These are phyloP conservation scores for Salvelinus sp. DNA, from an alignment of 2,113 vertebrate species.

Conservation along the genomic window DNA sequence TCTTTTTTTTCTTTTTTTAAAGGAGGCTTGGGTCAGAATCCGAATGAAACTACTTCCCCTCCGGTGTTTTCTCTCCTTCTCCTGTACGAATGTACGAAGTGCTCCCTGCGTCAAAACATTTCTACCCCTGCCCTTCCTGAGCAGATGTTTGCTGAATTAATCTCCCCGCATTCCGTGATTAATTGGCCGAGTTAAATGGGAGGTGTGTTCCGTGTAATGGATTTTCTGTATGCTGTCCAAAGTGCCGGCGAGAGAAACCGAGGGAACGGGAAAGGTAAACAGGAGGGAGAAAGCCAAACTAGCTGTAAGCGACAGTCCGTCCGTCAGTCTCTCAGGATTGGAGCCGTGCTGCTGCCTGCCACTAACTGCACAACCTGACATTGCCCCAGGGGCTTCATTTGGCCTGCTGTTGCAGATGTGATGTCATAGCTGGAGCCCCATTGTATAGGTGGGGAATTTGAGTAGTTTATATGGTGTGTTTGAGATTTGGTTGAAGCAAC, in stretches of 20 bases:
- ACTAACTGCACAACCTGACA: not conserved
- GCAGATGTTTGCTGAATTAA: slow-evolving; percentile 7
- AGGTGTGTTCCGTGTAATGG: slow-evolving; percentile 34
- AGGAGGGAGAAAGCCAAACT: not conserved
- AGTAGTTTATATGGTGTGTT: not conserved
- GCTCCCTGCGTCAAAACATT: not conserved
- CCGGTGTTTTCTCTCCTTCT: not conserved
- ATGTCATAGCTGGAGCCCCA: not conserved
- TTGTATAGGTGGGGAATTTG: not conserved
- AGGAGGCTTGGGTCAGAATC: slow-evolving; percentile 25
- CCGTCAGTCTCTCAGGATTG: not conserved
- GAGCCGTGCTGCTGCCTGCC: not conserved
- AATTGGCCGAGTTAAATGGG: slow-evolving; percentile 40
- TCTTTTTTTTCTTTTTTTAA: not conserved
- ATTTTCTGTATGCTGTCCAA: slow-evolving; percentile 44
- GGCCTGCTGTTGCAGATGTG: not conserved
- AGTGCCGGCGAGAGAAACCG: not conserved
- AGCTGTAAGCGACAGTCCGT: not conserved
- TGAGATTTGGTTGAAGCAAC: not conserved
- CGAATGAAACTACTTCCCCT: slow-evolving; percentile 28
- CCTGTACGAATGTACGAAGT: slow-evolving; percentile 12
- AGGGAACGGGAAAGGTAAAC: not conserved
- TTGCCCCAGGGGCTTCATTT: not conserved
- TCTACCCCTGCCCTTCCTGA: slow-evolving; percentile 3
- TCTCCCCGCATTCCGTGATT: slow-evolving; percentile 23